These are phyloP conservation scores for Tautogolabrus adspersus DNA, from an alignment of 2,113 vertebrate genomes.

Conservation along the genomic window DNA sequence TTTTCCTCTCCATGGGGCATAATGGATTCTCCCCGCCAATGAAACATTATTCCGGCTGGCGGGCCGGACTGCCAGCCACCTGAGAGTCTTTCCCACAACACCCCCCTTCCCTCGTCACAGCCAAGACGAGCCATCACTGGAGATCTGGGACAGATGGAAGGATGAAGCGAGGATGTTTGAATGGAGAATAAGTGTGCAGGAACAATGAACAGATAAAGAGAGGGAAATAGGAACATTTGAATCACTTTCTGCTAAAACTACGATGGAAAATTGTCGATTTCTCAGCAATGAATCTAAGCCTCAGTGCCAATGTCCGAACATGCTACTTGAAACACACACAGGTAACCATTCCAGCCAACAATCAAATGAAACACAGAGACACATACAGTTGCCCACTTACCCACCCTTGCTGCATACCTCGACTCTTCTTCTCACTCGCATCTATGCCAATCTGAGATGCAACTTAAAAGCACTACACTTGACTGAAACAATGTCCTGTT, in stretches of 20 bases:
- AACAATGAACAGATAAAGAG: constrained; percentile 61
- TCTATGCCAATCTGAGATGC: constrained; percentile 4
- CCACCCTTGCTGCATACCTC: constrained; percentile 17
- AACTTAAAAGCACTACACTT: constrained; percentile 28
- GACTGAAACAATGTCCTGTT: constrained; percentile 33
- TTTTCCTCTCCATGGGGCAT: constrained; percentile 76
- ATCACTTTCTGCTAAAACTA: constrained; percentile 23
- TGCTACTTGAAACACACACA: constrained; percentile 44
- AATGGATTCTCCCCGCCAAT: constrained; percentile 85
- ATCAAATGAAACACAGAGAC: constrained; percentile 39
- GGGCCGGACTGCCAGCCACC: constrained; percentile 67
- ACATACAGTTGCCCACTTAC: constrained; percentile 24
- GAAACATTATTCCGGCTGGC: constrained; percentile 78
- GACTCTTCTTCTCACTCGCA: constrained; percentile 11
- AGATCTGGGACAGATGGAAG: constrained; percentile 68
- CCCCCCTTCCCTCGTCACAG: constrained; percentile 39
- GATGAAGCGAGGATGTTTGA: constrained; percentile 38
- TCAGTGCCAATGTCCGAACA: constrained; percentile 57
- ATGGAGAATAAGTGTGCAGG: constrained; percentile 41
- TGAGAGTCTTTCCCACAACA: constrained; percentile 78
- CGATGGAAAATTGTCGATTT: constrained; percentile 61
- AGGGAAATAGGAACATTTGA: constrained; percentile 23
- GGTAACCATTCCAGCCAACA: constrained; percentile 57
- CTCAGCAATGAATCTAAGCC: constrained; percentile 47
- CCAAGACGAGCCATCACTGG: constrained; percentile 48